Base-by-base conservation (phyloP, 2,797 vertebrate species). In the Phoeniculus purpureus region DNA sequence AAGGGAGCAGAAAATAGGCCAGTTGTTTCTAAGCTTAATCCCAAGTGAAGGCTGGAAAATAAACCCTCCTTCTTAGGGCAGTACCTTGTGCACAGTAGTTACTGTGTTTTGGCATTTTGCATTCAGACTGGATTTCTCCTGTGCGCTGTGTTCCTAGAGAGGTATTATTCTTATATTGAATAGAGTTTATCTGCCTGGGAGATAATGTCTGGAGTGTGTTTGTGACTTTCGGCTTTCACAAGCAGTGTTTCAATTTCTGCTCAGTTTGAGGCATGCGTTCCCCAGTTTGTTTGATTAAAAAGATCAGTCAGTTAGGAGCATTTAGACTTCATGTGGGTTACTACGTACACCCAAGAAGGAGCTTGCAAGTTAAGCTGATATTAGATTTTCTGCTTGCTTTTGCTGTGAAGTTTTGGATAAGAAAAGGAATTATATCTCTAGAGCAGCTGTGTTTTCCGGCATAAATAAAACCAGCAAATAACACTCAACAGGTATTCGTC, bases 1-100 rank as follows among this genome's bases (percentile, higher is more conserved):
- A 74, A 62, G 72, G 81, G 5, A 65, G 8, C 5, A 84, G 43
- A 95, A 94, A 96, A 62, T 60, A 91, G 76, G 25, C 26, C 27
- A 60, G 22, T 67, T 61, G 37, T 82, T 89, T 84, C 48, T 25
- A 61, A 65, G 32, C 17, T 29, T 40, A 29, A 29, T 55, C 16
- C 58, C 47, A 83, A 37, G 48, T 29, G 58, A 66, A 93, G 17
- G 6, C 27, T 84, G 34, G 45, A 91, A 68, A 87, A 88, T 7
- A 81, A 67, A 32, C 3, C 2, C 12, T 43, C 7, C 10, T 79
- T 77, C 29, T 58, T 54, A 70, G 10, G 12, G 6, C 11, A 58
- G 17, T 20, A 13, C 3, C 8, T 48, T n/a, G 19, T 23, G 15
- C 43, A 14, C 10, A 48, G 12, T 16, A 40, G 10, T 48, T 50